These are phyloP conservation scores for Labeo catla DNA, from an alignment of 2,113 vertebrate genomes.

Conservation along the genomic window DNA sequence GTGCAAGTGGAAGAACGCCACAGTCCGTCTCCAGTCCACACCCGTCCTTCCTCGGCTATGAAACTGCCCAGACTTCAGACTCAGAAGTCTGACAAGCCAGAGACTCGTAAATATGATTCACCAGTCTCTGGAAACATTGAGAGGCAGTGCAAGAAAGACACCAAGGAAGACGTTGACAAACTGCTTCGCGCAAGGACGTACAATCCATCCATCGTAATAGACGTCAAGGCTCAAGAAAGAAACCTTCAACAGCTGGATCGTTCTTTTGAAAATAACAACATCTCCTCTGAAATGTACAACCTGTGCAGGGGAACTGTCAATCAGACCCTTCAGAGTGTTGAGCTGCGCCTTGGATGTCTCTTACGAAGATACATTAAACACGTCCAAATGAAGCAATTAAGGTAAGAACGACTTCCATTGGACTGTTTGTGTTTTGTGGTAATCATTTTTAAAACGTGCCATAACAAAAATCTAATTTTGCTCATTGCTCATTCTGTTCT, in stretches of 20 bases:
- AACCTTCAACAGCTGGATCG: background rate
- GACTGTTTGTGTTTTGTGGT: background rate
- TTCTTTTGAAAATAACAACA: background rate
- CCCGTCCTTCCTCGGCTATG: background rate
- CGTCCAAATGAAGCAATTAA: background rate
- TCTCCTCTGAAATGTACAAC: background rate
- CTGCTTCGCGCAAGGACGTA: background rate
- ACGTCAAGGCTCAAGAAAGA: background rate
- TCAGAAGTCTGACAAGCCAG: background rate
- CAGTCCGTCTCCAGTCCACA: background rate
- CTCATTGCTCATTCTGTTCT: background rate
- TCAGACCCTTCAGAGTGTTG: background rate
- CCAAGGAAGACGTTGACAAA: background rate
- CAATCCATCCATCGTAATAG: background rate
- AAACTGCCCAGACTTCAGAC: background rate
- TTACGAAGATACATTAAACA: background rate
- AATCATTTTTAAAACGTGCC: background rate
- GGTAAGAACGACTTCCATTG: background rate
- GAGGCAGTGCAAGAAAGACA: background rate
- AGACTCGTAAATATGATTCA: background rate
- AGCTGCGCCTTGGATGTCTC: background rate
- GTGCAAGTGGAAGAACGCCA: background rate
- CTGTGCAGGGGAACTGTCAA: background rate
- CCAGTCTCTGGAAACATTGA: background rate
- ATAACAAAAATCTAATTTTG: background rate